phyloP scores from a whole-genome alignment of 1,140 invertebrate genomes.

The Hypothenemus hampei region DNA sequence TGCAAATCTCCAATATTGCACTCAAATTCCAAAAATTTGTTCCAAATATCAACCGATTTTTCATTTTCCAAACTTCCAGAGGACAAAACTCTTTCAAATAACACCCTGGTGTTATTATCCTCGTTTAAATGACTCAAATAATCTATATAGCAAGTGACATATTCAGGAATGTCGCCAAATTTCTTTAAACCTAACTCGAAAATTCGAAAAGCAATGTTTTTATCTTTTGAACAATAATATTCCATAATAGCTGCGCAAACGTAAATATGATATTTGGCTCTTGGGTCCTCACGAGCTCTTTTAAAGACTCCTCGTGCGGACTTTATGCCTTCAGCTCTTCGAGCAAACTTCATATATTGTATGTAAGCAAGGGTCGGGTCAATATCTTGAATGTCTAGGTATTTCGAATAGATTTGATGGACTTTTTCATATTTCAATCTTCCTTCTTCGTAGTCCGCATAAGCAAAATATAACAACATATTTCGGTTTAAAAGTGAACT shows the following conservation, averaged over 20 bases:
- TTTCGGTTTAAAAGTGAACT: conserved; percentile 84
- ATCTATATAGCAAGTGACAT: conserved; percentile 93
- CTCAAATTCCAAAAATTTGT: conserved; percentile 96
- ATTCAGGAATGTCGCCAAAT: conserved; percentile 90
- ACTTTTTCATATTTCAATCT: conserved; percentile 96
- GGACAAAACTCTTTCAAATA: conserved; percentile 94
- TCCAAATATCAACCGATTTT: conserved; percentile 98
- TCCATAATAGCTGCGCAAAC: conserved; percentile 97
- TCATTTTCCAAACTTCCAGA: conserved; percentile 88
- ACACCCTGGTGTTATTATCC: conserved; percentile 97
- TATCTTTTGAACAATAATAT: conserved; percentile 99
- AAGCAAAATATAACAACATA: conserved; percentile 94
- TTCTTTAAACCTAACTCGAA: conserved; percentile 98
- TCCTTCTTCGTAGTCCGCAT: conserved; percentile 98
- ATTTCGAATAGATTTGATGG: conserved; percentile 92
- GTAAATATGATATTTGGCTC: conserved; percentile 88
- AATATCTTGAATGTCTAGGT: conserved; percentile 81
- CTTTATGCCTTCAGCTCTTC: conserved; percentile 96
- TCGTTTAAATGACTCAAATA: conserved; percentile 98
- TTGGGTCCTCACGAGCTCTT: conserved; percentile 84
- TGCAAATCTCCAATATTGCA: conserved; percentile 96
- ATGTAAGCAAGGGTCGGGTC: conserved; percentile 96
- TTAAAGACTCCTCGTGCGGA: conserved; percentile 93
- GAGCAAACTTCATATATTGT: conserved; percentile 98
- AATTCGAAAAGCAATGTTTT: conserved; percentile 92